A percentile compares a stretch with the other conserved stretches of the same genome.
phyloP scores from a whole-genome alignment of 2,113 vertebrate species.

The Varanus komodoensis region DNA sequence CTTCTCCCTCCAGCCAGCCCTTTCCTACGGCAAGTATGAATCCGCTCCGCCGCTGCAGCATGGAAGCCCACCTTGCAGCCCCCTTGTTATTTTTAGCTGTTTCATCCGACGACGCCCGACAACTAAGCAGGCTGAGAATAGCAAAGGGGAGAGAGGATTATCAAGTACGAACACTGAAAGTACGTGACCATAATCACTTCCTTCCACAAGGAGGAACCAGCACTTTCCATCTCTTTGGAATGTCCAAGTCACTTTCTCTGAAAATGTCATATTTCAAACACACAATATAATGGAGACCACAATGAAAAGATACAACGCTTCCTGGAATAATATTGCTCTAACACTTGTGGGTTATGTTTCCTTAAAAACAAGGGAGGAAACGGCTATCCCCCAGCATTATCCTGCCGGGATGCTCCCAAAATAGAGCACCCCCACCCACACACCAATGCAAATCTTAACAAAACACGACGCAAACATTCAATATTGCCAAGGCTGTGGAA shows the following conservation, averaged over 20 bases:
- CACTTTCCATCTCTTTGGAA: constrained; percentile 79
- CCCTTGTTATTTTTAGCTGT: constrained; percentile 84
- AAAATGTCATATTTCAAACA: constrained; percentile 74
- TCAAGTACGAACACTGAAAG: constrained; percentile 77
- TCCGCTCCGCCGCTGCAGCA: constrained; percentile 69
- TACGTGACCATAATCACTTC: constrained; percentile 74
- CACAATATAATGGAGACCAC: constrained; percentile 61
- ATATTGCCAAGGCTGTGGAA: constrained; percentile 67
- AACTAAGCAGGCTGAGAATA: constrained; percentile 82
- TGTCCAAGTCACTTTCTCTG: constrained; percentile 71
- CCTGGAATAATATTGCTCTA: constrained; percentile 75
- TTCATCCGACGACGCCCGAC: constrained; percentile 80
- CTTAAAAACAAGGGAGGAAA: constrained; percentile 80
- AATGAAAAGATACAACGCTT: constrained; percentile 78
- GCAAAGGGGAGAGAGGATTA: constrained; percentile 73
- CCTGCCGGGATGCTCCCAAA: constrained; percentile 71
- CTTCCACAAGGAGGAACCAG: constrained; percentile 75
- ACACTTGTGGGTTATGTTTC: constrained; percentile 71
- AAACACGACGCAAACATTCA: constrained; percentile 52
- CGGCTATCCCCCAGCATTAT: constrained; percentile 70
- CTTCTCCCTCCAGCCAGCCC: constrained; percentile 33
- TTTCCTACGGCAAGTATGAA: constrained; percentile 72
- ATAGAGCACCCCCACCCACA: constrained; percentile 36
- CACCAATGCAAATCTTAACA: constrained; percentile 48
- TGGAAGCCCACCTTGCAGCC: constrained; percentile 67